phyloP scores from a whole-genome alignment of 2,888 invertebrate species.

The Ophion slaviceki region DNA sequence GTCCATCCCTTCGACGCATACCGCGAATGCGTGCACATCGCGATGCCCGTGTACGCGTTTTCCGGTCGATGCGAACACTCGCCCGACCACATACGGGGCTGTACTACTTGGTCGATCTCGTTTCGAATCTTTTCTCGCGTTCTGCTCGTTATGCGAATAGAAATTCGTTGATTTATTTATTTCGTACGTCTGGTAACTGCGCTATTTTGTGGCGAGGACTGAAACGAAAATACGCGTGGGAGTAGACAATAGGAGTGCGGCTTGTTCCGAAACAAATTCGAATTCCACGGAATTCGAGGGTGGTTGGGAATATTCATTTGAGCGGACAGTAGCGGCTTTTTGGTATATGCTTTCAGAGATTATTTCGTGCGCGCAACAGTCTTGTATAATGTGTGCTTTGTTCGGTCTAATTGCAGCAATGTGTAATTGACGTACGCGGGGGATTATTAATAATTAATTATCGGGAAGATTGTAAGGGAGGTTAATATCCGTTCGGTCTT shows the following conservation, averaged over 20 bases:
- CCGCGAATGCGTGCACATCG: neutral
- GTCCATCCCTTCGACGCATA: constrained; percentile 11
- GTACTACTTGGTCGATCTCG: constrained; percentile 15
- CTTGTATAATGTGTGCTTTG: neutral
- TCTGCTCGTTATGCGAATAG: neutral
- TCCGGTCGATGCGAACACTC: neutral
- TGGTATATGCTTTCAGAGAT: neutral
- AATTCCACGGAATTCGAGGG: neutral
- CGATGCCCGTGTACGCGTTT: constrained; percentile 2
- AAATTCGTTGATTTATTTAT: neutral
- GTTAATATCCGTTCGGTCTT: neutral
- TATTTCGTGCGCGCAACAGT: neutral
- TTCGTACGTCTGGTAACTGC: neutral
- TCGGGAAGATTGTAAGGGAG: neutral
- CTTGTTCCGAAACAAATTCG: neutral
- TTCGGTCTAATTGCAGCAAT: neutral
- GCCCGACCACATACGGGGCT: neutral
- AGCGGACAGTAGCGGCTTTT: neutral
- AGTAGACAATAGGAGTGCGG: neutral
- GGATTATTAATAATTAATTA: neutral
- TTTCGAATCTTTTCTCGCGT: constrained; percentile 2
- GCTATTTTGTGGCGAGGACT: neutral
- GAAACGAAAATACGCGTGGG: neutral
- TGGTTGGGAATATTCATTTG: neutral
- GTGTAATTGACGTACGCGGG: neutral